Evolutionary conservation across 92 coral and sea anemone species (phyloP), one percentile per base, ranked within the genome.

Genomic region (Actinostola sp.): DNA sequence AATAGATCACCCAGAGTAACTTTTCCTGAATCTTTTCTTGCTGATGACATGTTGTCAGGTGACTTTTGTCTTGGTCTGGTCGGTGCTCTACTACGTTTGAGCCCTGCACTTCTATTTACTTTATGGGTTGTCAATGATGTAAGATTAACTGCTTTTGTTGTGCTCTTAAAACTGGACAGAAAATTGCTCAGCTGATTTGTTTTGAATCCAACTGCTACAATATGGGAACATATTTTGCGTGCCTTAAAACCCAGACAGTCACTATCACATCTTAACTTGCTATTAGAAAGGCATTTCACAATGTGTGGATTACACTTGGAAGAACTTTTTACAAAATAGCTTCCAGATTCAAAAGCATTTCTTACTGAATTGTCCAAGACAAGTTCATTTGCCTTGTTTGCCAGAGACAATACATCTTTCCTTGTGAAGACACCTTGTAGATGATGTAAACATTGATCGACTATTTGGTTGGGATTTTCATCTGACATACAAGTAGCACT

Each of bases 241-340:
- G 70, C 30, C 15, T 78, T 68, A 78, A 51, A 69, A 62, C 77
- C 84, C 19, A 78, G 56, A 49, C 85, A 79, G 32, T 61, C 62
- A 23, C 44, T 79, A 25, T 79, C 85, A 52, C 85, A 79, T 11
- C 23, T 20, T 34, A 70, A 71, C 73, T 69, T 69, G 5, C 59
- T 42, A 63, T 26, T 78, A 13, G 70, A 21, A 11, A 49, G 17
- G 16, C 69, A 31, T 66, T 59, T 78, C 51, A 68, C 51, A 49
- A 16, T 27, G 49, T 70, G 71, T 16, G 71, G 84, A 48, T 3
- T 53, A 25, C 23, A 49, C 30, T n/a, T 19, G 15, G 29, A 21
- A 24, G 74, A 58, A 33, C 63, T 64, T 67, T 24, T 53, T 24
- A 76, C 73, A 16, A 76, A 72, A 76, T 63, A 76, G 71, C 50